Conservation (phyloP, 2,888 invertebrate species). For the Melanophora roralis region DNA sequence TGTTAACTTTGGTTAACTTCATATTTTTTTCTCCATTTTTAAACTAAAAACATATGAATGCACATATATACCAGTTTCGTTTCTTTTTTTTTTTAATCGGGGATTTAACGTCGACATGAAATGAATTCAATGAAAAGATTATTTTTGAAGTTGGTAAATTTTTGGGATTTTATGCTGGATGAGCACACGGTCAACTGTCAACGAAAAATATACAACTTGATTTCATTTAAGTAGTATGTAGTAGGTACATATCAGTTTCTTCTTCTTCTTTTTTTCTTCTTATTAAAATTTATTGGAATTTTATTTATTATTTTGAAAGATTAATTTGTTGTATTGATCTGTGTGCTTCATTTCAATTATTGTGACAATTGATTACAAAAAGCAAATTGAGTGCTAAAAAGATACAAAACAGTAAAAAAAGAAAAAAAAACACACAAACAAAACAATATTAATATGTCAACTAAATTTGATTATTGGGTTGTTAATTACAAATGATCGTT, state of each 20-base stretch:
- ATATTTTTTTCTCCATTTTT: background rate
- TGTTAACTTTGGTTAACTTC: background rate
- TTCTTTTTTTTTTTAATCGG: background rate
- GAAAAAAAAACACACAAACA: no score
- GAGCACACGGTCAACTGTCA: conserved; percentile 60
- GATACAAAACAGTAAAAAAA: conserved; percentile 59
- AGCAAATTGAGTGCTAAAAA: conserved; percentile 62
- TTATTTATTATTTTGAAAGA: conserved; percentile 47
- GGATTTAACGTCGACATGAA: conserved; percentile 15
- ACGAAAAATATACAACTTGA: conserved; percentile 48
- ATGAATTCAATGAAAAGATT: conserved; percentile 10
- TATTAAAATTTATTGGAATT: background rate
- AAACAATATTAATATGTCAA: conserved; percentile 59
- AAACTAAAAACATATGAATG: conserved; percentile 2
- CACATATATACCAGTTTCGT: conserved; percentile 36
- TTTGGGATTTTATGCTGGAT: conserved; percentile 52
- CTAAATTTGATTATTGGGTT: conserved; percentile 59
- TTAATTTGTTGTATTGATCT: conserved; percentile 57
- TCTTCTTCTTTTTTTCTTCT: background rate
- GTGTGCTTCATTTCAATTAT: conserved; percentile 44
- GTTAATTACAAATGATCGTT: conserved; percentile 62
- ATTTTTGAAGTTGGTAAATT: conserved; percentile 38
- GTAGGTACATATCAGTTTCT: background rate
- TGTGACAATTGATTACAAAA: conserved; percentile 58
- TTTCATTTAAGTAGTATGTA: background rate